These are phyloP conservation scores for Caradrina kadenii DNA, from an alignment of 2,888 invertebrate species.

Conservation along the genomic window DNA sequence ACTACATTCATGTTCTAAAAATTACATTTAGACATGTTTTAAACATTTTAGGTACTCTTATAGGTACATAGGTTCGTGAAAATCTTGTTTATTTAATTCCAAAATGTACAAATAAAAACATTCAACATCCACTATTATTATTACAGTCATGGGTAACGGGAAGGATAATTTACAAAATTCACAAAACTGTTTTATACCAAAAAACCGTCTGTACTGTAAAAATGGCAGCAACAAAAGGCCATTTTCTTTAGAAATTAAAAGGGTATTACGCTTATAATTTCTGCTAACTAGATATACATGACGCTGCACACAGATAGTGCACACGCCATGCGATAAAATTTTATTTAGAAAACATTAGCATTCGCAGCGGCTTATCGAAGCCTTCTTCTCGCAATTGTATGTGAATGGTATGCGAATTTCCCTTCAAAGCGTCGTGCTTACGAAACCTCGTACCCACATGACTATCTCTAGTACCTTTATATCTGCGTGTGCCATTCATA, in stretches of 20 bases:
- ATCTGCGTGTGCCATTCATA: constrained; percentile 38
- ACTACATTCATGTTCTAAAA: background rate
- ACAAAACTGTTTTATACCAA: background rate
- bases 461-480: constrained; percentile 41
- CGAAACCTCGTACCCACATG: constrained; percentile 21
- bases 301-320: constrained; percentile 73
- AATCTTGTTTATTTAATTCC: background rate
- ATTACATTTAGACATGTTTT: too few species aligned
- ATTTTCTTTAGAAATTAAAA: constrained; percentile 8
- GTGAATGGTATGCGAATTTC: constrained; percentile 71
- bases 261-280: constrained; percentile 62
- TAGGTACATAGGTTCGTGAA: background rate
- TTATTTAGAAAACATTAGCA: constrained; percentile 83
- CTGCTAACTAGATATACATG: constrained; percentile 67
- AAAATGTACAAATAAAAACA: background rate
- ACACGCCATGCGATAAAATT: constrained; percentile 80
- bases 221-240: constrained; percentile 11
- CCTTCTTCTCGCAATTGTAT: constrained; percentile 68
- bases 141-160: too few species aligned
- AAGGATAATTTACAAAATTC: too few species aligned
- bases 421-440: constrained; percentile 55
- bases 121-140: too few species aligned
- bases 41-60: too few species aligned
- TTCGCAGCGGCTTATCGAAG: constrained; percentile 80
- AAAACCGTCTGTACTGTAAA: background rate